phyloP scores from a whole-genome alignment of 1,140 invertebrate species.

The Leptopilina clavipes region DNA sequence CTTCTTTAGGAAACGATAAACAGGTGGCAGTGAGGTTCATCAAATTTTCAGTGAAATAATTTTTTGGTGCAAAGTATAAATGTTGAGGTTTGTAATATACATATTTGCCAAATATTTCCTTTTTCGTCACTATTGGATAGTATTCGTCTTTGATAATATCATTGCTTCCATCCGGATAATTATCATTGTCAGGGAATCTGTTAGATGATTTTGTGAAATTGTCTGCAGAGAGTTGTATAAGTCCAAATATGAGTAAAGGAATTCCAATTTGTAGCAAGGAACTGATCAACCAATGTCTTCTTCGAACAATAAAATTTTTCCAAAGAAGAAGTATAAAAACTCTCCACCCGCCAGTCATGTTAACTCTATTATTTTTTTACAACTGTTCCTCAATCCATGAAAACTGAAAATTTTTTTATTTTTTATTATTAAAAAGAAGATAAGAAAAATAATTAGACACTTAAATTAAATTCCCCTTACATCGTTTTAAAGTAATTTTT shows the following conservation, averaged over 20 bases:
- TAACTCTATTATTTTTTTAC: background rate
- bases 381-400: no score
- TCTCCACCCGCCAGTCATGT: slow-evolving; percentile 40
- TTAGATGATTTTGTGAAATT: slow-evolving; percentile 53
- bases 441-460: no score
- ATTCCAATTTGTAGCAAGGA: slow-evolving; percentile 65
- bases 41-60: slow-evolving; percentile 52
- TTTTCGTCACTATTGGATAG: background rate
- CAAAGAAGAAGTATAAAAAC: slow-evolving; percentile 65
- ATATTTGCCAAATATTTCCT: slow-evolving; percentile 56
- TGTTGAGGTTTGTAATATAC: slow-evolving; percentile 33
- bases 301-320: slow-evolving; percentile 67
- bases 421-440: no score
- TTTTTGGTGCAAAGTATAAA: slow-evolving; percentile 64
- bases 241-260: slow-evolving; percentile 63
- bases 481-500: no score
- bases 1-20: slow-evolving; percentile 49
- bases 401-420: no score
- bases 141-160: no score
- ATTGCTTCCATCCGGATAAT: slow-evolving; percentile 11
- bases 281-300: slow-evolving; percentile 64
- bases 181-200: background rate
- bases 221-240: slow-evolving; percentile 63
- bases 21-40: slow-evolving; percentile 58
- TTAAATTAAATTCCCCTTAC: no score